A percentile compares a stretch with the other conserved stretches of the same genome.
These are phyloP conservation scores for Baccha elongata DNA, from an alignment of 2,888 invertebrate genomes.

Conservation along the genomic window DNA sequence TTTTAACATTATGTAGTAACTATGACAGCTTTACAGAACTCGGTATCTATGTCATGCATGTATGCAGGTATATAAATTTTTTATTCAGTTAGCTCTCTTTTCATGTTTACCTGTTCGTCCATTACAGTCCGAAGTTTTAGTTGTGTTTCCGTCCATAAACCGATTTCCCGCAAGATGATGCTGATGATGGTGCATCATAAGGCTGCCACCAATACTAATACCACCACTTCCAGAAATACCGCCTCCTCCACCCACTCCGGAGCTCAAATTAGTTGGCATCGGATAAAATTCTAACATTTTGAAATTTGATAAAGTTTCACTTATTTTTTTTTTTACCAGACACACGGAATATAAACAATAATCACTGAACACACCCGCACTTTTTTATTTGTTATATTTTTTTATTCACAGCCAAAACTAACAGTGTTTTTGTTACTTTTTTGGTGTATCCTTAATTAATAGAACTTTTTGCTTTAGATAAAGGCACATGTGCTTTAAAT, in stretches of 20 bases:
- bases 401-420: not conserved
- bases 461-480: conserved; percentile 3
- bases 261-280: conserved; percentile 81
- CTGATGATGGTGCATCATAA: conserved; percentile 79
- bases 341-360: conserved; percentile 28
- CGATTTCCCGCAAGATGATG: conserved; percentile 79
- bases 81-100: not conserved
- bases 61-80: not conserved
- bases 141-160: conserved; percentile 81
- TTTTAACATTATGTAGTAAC: too few species aligned
- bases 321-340: conserved; percentile 29
- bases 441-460: not conserved
- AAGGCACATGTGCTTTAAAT: conserved; percentile 3
- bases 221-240: conserved; percentile 43
- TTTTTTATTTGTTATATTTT: conserved; percentile 19
- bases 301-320: too few species aligned
- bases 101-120: conserved; percentile 85
- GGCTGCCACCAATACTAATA: conserved; percentile 70
- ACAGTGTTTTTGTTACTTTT: not conserved
- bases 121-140: conserved; percentile 85
- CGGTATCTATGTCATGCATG: not conserved
- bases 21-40: too few species aligned
- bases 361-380: conserved; percentile 55
- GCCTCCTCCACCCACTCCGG: conserved; percentile 74
- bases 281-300: conserved; percentile 82